Evolutionary conservation across 1,140 invertebrate species (phyloP), one percentile per base, ranked within the genome.

Genomic region (Mylabris phalerata): DNA sequence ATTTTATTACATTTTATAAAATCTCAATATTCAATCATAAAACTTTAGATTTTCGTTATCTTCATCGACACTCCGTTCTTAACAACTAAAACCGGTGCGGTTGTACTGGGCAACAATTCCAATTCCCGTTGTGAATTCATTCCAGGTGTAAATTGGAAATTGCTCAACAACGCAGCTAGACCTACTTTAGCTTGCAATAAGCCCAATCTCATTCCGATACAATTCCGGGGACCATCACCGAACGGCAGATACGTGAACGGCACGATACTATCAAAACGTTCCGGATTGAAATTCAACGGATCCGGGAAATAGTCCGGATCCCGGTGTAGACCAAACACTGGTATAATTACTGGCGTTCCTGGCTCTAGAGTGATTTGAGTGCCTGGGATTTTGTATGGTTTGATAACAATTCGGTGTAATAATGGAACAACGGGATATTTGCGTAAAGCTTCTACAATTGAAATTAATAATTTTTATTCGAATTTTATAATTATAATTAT

Each of bases 191-290:
- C 7, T 32, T 32, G 32, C 7, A 7, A 5, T 7, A 32, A 7
- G 32, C 32, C 32, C 7, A 32, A 32, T 32, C 32, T 32, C 32
- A 5, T 32, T 75, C 80, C 82, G 50, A 84, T 81, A 63, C 82
- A 83, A 67, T 81, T 82, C 46, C 85, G 75, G 0, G 82, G 81
- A 11, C 86, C 87, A 50, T 85, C 82, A 40, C 86, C 87, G 66
- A 90, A 90, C 2, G 86, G 84, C 11, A 89, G 75, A 63, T 81
- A 88, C 0, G 80, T 67, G 77, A 80, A 2, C 75, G 77, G 66
- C 79, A 81, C 41, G 82, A 73, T 9, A 70, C 63, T 42, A n/a
- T 42, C 41, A 9, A 32, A 42, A 77, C 72, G 19, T 70, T 73
- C 73, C 0, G 85, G 86, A 71, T 84, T 77, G 65, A 84, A 86